Percentiles rank a stretch among this genome's conserved stretches.
These are phyloP conservation scores for Miniopterus natalensis DNA, from an alignment of 2,113 vertebrate genomes.

Conservation along the genomic window DNA sequence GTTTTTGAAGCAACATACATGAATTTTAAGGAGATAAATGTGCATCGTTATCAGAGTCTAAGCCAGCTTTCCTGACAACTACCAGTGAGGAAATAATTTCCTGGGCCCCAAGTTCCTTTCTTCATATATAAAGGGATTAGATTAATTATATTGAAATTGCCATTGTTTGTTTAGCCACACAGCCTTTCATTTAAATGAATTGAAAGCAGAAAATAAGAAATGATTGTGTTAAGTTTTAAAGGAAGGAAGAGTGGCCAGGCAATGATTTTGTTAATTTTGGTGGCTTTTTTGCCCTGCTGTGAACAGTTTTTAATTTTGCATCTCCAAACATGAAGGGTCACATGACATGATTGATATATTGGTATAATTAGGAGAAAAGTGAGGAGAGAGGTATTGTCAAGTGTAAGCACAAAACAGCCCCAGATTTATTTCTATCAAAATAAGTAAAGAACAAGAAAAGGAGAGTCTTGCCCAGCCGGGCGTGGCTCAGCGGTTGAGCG, in stretches of 20 bases:
- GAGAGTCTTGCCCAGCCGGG: not conserved
- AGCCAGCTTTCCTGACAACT: not conserved
- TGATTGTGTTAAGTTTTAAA: not conserved
- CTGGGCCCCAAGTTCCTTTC: not conserved
- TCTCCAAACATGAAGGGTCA: not conserved
- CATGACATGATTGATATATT: not conserved
- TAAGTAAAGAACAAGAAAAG: not conserved
- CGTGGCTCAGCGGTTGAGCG: no score
- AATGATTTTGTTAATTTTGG: not conserved
- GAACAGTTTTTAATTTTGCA: not conserved
- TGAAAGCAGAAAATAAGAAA: slow-evolving; percentile 13
- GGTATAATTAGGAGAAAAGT: not conserved
- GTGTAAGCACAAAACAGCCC: not conserved
- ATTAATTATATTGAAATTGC: not conserved
- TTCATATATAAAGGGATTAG: not conserved
- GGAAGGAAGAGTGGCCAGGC: not conserved
- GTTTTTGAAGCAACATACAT: not conserved
- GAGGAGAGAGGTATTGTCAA: not conserved
- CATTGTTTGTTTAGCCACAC: not conserved
- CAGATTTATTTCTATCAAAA: not conserved
- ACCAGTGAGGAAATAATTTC: not conserved
- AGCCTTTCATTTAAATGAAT: slow-evolving; percentile 24
- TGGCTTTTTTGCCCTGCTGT: not conserved
- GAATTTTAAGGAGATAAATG: not conserved
- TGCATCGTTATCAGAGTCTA: not conserved